phyloP scores from a whole-genome alignment of 2,113 vertebrate genomes.

The Murina feae region DNA sequence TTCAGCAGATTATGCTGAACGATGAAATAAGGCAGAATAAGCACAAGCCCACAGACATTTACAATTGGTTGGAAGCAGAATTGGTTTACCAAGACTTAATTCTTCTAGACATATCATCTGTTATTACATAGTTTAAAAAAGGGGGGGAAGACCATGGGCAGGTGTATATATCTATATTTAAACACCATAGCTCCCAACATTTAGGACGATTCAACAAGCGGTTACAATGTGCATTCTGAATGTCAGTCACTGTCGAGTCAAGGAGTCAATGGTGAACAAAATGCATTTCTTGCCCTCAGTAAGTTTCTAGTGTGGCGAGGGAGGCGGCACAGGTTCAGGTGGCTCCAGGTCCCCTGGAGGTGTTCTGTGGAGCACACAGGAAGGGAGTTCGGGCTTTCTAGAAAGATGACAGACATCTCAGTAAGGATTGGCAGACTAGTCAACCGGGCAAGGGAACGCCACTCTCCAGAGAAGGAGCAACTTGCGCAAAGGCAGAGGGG shows the following conservation, averaged over 20 bases:
- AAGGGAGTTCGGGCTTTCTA: background rate
- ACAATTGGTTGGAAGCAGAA: background rate
- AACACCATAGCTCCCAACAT: background rate
- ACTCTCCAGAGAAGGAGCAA: background rate
- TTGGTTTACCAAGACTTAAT: background rate
- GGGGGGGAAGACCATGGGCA: background rate
- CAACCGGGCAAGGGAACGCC: background rate
- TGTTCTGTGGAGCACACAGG: background rate
- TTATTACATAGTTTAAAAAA: background rate
- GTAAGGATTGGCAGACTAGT: background rate
- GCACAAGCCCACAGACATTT: background rate
- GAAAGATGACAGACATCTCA: background rate
- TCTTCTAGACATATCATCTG: background rate
- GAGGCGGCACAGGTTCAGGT: background rate
- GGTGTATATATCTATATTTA: background rate
- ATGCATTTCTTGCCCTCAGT: background rate
- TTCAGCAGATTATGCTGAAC: background rate
- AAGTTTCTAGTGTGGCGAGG: background rate
- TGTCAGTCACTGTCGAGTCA: background rate
- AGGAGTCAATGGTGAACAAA: background rate
- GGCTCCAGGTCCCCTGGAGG: background rate
- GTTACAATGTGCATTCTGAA: background rate
- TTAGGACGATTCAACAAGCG: background rate
- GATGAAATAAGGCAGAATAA: background rate
- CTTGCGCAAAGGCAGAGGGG: background rate